Base-by-base conservation (phyloP, 23 tunicate species). In the Clavelina lepadiformis region DNA sequence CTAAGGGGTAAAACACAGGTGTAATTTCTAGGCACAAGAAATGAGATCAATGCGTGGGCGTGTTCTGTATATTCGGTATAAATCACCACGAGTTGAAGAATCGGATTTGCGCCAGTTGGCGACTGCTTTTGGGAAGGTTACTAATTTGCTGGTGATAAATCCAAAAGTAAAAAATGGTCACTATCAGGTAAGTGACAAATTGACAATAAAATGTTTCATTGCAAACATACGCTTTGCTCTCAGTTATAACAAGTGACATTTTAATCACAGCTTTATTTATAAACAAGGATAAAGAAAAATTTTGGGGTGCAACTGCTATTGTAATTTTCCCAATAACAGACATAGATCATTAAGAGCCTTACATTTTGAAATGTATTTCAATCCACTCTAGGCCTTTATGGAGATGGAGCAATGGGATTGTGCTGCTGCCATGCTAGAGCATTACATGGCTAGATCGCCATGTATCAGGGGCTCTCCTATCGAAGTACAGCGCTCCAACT, bases 341-440 rank as follows among this genome's bases (percentile, higher is more conserved):
- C n/a, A n/a, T n/a, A n/a, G n/a, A n/a, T n/a, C n/a, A n/a, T n/a
- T n/a, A n/a, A n/a, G n/a, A n/a, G n/a, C n/a, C n/a, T n/a, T n/a
- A n/a, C n/a, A n/a, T n/a, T n/a, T n/a, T n/a, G n/a, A n/a, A n/a
- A n/a, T n/a, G n/a, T n/a, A n/a, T n/a, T n/a, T 53, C 59, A 53
- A 18, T 18, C 22, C 23, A 26, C 11, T 28, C 29, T 33, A 86
- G 95, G 85, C 80, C 1, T 86, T 86, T 49, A 59, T 86, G 69
- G 95, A 86, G 77, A 74, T 86, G 75, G 80, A 64, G 7, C 57
- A 61, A 4, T 86, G 53, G 72, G 95, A 86, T 36, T 75, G 85
- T 37, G 95, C 95, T 29, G 95, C 95, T 8, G 95, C 95, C 35
- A 86, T 86, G 95, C 50, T 86, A 38, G 95, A 86, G 66, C 80